A percentile compares a stretch with the other conserved stretches of the same genome.
These are phyloP conservation scores for Hippopotamyrus pictus DNA, from an alignment of 2,797 vertebrate species.

Conservation along the genomic window DNA sequence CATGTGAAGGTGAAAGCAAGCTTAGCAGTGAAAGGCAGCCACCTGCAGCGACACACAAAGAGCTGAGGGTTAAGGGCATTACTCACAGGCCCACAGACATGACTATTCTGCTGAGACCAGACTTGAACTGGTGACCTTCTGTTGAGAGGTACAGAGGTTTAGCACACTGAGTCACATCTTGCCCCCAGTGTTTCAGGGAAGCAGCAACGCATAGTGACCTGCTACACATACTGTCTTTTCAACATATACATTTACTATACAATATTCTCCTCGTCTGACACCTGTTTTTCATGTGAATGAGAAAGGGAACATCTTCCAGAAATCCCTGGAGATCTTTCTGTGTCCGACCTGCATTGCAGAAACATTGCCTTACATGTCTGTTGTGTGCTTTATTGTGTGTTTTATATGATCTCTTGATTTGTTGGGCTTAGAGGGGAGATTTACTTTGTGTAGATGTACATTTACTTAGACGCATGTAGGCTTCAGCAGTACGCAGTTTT, in stretches of 20 bases:
- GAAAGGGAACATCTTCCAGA: not conserved
- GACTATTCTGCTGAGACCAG: not conserved
- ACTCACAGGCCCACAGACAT: not conserved
- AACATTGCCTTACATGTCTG: not conserved
- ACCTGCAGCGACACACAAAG: not conserved
- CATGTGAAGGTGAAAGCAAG: not conserved
- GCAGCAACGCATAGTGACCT: not conserved
- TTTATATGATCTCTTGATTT: not conserved
- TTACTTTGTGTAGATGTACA: not conserved
- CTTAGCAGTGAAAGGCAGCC: not conserved
- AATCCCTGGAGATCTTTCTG: not conserved
- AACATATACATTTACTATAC: not conserved
- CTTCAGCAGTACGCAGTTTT: not conserved
- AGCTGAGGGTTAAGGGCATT: not conserved
- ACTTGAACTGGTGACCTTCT: not conserved
- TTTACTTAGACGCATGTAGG: not conserved
- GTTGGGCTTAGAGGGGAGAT: not conserved
- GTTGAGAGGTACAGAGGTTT: not conserved
- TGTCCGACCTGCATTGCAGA: not conserved
- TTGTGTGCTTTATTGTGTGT: not conserved
- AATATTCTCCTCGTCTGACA: not conserved
- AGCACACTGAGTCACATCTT: not conserved
- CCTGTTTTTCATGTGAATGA: not conserved
- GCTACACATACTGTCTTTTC: not conserved
- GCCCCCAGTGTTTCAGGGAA: not conserved